Base-by-base conservation (phyloP, 2,113 vertebrate genomes). In the Nanorana parkeri region DNA sequence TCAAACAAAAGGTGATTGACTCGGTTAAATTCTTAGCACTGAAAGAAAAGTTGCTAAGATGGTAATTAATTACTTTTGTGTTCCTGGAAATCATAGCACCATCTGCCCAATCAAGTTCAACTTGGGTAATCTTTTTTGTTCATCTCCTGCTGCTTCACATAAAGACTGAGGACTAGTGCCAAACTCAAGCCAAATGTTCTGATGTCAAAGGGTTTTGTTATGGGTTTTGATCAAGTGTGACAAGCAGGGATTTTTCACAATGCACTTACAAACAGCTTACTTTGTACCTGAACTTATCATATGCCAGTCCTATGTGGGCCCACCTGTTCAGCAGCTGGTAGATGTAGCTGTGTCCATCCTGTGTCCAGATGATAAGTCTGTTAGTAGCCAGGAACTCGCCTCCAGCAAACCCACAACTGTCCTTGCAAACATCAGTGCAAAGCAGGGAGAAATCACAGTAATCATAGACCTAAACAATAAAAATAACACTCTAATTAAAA, bases 241-340 rank as follows among this genome's bases (percentile, higher is more conserved):
- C 93, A 92, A 61, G 90, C 84, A 87, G 89, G 86, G 91, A 88
- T 90, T 93, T 92, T 90, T 88, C 87, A 92, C 89, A 94, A 93
- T 91, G 90, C 92, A 92, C 89, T 88, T 88, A 86, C 89, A 85
- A 78, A 92, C 71, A 91, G 92, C 92, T 91, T 91, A 92, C 90
- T 90, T 90, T 88, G 87, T 93, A 94, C 93, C 92, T 93, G 91
- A 92, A 89, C 88, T 89, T 89, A 86, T 85, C 87, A 83, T 88
- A 87, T 75, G 84, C 85, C 4, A 87, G 88, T 84, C 90, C 91
- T 90, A 90, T 91, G 89, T 91, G 90, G 89, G 87, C 92, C 91
- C 94, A 96, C 94, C 95, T 95, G 94, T 94, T 94, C 51, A 92
- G 91, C 94, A 96, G 94, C 94, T 95, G 94, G 94, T 94, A 95